Conservation (phyloP, 2,113 vertebrate genomes). For the Oryzias curvinotus region DNA sequence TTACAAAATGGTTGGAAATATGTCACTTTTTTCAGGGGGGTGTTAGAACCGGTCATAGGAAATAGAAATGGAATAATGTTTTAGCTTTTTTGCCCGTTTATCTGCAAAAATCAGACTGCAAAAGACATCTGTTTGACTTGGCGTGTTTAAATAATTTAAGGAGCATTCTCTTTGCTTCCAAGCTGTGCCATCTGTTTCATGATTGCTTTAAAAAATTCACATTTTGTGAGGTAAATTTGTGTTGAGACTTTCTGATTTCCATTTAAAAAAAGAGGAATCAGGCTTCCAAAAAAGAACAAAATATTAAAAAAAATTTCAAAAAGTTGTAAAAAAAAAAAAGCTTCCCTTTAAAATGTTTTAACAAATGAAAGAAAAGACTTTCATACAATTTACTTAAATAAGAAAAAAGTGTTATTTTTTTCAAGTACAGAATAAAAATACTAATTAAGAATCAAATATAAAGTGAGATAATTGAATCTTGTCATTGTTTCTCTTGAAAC, state of each 20-base stretch:
- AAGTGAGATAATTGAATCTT: no score
- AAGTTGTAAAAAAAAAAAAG: neutral
- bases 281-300: neutral
- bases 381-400: no score
- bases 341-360: no score
- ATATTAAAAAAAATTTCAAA: neutral
- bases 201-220: constrained; percentile 33
- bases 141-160: constrained; percentile 28
- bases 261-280: neutral
- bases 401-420: no score
- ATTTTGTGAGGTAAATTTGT: constrained; percentile 24
- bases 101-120: constrained; percentile 1
- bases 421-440: no score
- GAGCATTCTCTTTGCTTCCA: constrained; percentile 26
- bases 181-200: constrained; percentile 44
- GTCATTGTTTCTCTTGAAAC: no score
- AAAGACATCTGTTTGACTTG: constrained; percentile 1
- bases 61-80: neutral
- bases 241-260: constrained; percentile 2
- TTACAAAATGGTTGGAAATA: no score
- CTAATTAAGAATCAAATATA: no score
- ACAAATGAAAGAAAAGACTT: no score
- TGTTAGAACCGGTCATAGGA: neutral
- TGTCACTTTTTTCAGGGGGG: no score
- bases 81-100: neutral